These are phyloP conservation scores for Selene dorsalis DNA, from an alignment of 2,797 vertebrate species.

Conservation along the genomic window DNA sequence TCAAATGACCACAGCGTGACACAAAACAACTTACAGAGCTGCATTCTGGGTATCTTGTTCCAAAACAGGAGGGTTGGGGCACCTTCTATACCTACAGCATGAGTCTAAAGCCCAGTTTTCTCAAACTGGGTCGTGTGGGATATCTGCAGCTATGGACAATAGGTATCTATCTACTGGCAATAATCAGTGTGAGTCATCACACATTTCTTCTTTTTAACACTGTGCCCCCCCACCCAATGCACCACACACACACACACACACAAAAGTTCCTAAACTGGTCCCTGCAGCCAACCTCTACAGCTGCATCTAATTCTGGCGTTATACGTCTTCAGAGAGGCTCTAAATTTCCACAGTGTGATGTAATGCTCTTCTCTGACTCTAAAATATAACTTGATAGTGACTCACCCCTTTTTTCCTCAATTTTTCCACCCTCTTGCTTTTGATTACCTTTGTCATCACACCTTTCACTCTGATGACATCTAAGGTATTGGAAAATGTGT, in stretches of 20 bases:
- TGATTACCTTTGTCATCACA: slow-evolving; percentile 62
- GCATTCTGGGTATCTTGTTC: not conserved
- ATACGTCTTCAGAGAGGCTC: slow-evolving; percentile 16
- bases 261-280: not conserved
- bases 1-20: not conserved
- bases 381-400: slow-evolving; percentile 46
- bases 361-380: slow-evolving; percentile 43
- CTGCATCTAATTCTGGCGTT: slow-evolving; percentile 49
- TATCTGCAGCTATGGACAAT: not conserved
- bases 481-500: slow-evolving; percentile 69
- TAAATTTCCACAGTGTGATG: slow-evolving; percentile 42
- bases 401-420: slow-evolving; percentile 10
- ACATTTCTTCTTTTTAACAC: not conserved
- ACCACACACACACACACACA: not conserved
- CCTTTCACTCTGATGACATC: slow-evolving; percentile 69
- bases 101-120: not conserved
- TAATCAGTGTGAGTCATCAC: too few relatives aligned
- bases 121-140: too few relatives aligned
- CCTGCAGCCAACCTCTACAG: slow-evolving; percentile 37
- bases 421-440: slow-evolving; percentile 33
- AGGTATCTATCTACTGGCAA: not conserved
- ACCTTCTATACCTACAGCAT: too few relatives aligned
- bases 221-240: not conserved
- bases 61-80: not conserved
- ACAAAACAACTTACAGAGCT: not conserved